Evolutionary conservation across 2,113 vertebrate genomes (phyloP), one percentile per base, ranked within the genome.

Genomic region (Dendrocopos noguchii): DNA sequence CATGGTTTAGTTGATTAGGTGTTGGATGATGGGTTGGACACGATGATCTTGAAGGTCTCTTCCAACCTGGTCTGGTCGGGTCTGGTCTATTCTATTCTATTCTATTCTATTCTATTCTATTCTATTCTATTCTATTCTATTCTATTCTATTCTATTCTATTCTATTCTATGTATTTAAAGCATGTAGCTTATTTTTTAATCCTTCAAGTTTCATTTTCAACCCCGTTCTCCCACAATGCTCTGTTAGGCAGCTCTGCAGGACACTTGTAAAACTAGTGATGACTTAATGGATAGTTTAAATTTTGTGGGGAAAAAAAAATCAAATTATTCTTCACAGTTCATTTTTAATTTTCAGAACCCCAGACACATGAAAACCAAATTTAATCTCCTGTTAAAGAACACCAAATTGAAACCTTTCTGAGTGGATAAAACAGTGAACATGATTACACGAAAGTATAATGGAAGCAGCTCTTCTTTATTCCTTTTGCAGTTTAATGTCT

Each of bases 271-370:
- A 91, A 91, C 1, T 46, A 74, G 24, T 56, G 52, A 47, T 64
- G 34, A 74, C 28, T 55, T 87, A 74, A 34, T 56, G 28, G 61
- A 33, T 7, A 29, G 31, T 55, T 87, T 39, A 74, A 66, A 84
- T 70, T 63, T 66, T 44, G 36, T 74, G 60, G 64, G 46, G 18
- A 10, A 53, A 75, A 85, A 88, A 59, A 60, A 6, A 15, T 72
- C 1, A 79, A 70, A 76, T 56, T 0, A 19, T 60, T 89, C 64
- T 81, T 84, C 47, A 60, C 10, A 47, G 76, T 75, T 91, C 12
- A 61, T 29, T 87, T 91, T 84, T 94, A 92, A 91, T 96, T 96
- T 92, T 73, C 86, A 96, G 84, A 95, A 71, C 4, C 2, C 64
- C 15, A 95, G 65, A 66, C 55, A 78, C 72, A 36, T 82, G 65